Conservation (phyloP, 2,113 vertebrate species). For the Bubo scandiacus region DNA sequence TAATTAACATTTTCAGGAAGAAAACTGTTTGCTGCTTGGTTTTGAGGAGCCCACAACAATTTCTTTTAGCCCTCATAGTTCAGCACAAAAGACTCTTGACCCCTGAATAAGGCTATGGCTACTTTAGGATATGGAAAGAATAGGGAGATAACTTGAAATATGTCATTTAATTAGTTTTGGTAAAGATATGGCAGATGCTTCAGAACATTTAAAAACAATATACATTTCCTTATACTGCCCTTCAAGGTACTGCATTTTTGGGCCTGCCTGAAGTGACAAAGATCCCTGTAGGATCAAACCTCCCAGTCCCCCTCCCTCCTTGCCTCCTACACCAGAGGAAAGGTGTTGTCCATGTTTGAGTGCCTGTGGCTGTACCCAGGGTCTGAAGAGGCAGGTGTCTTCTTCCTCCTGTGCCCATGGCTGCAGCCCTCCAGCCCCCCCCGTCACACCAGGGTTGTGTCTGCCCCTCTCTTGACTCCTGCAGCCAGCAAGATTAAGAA, state of each 20-base stretch:
- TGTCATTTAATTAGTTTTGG: not conserved
- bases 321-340: not conserved
- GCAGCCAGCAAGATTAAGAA: not conserved
- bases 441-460: not conserved
- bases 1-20: not conserved
- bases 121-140: not conserved
- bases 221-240: not conserved
- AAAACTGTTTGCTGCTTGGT: not conserved
- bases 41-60: not conserved
- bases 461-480: not conserved
- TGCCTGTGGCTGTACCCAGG: not conserved
- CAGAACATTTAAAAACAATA: not conserved
- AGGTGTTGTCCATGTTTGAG: not conserved
- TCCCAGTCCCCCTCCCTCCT: not conserved
- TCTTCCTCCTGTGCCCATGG: not conserved
- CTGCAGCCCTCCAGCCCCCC: not conserved
- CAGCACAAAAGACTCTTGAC: not conserved
- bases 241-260: not conserved
- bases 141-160: not conserved
- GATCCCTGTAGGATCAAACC: not conserved
- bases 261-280: not conserved
- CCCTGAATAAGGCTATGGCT: not conserved
- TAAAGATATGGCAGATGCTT: not conserved
- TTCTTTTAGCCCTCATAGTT: not conserved
- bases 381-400: not conserved